A percentile compares a stretch with the other conserved stretches of the same genome.
Evolutionary conservation across 2,797 vertebrate genomes (phyloP).

Genomic region (Myotis vivesi): DNA sequence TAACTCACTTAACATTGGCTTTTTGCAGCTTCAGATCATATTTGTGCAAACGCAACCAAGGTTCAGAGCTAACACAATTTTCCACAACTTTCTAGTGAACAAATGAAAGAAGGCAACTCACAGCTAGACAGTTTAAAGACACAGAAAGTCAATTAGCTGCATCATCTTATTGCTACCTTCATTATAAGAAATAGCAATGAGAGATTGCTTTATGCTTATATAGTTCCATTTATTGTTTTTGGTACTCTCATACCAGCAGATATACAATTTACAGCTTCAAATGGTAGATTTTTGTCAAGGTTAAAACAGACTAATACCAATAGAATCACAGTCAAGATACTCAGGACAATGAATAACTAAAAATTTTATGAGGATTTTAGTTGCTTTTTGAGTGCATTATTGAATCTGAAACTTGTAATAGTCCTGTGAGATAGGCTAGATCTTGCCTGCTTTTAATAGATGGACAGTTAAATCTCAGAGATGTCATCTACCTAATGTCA

Average conservation of each 20-base stretch:
- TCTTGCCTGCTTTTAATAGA: neutral
- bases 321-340: neutral
- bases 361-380: neutral
- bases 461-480: neutral
- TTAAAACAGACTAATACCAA: neutral
- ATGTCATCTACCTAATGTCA: neutral
- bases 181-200: neutral
- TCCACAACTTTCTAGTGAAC: neutral
- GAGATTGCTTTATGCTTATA: neutral
- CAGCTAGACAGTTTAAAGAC: neutral
- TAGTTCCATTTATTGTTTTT: neutral
- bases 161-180: neutral
- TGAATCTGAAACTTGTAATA: neutral
- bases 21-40: conserved; percentile 37
- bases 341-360: neutral
- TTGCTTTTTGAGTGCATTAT: neutral
- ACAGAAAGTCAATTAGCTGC: neutral
- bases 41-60: conserved; percentile 55
- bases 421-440: neutral
- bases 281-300: neutral
- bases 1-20: neutral
- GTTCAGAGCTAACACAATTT: neutral
- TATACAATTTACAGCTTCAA: neutral
- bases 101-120: neutral
- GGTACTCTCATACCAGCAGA: neutral